Conservation (phyloP, 2,797 vertebrate species). For the Carapus acus region DNA sequence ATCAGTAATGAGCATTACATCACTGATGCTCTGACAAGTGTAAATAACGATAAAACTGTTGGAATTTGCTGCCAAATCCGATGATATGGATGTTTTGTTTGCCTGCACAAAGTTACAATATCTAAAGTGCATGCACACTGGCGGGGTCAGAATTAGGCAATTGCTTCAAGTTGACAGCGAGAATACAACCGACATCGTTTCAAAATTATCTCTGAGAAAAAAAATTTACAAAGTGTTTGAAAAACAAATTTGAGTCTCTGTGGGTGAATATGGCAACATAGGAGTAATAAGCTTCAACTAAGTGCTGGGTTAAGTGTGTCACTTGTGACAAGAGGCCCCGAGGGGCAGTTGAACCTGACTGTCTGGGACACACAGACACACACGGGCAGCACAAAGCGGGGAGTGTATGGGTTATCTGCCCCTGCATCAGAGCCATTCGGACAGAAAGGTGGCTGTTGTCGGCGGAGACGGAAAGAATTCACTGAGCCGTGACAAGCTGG, state of each 20-base stretch:
- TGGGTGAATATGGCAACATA: neutral
- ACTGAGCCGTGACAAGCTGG: slow-evolving; percentile 10
- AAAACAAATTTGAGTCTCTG: too few species aligned
- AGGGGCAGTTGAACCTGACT: slow-evolving; percentile 27
- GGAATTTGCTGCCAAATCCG: too few species aligned
- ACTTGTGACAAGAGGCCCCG: slow-evolving; percentile 32
- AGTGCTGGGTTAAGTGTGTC: slow-evolving; percentile 22
- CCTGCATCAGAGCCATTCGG: slow-evolving; percentile 33
- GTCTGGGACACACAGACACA: slow-evolving; percentile 22
- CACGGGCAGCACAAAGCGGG: slow-evolving; percentile 39
- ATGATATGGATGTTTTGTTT: neutral
- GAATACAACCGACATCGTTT: too few species aligned
- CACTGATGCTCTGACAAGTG: too few species aligned
- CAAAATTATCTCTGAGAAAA: too few species aligned
- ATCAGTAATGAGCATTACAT: too few species aligned
- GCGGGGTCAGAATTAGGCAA: too few species aligned
- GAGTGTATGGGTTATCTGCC: slow-evolving; percentile 41
- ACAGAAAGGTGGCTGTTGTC: slow-evolving; percentile 27
- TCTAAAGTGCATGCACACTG: neutral
- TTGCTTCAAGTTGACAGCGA: too few species aligned
- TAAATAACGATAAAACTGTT: too few species aligned
- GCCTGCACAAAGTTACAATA: neutral
- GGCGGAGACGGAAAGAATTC: slow-evolving; percentile 20
- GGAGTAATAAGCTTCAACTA: slow-evolving; percentile 9
- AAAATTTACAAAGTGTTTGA: too few species aligned